These are phyloP conservation scores for Malthinus seriepunctatus DNA, from an alignment of 2,888 invertebrate genomes.

Conservation along the genomic window DNA sequence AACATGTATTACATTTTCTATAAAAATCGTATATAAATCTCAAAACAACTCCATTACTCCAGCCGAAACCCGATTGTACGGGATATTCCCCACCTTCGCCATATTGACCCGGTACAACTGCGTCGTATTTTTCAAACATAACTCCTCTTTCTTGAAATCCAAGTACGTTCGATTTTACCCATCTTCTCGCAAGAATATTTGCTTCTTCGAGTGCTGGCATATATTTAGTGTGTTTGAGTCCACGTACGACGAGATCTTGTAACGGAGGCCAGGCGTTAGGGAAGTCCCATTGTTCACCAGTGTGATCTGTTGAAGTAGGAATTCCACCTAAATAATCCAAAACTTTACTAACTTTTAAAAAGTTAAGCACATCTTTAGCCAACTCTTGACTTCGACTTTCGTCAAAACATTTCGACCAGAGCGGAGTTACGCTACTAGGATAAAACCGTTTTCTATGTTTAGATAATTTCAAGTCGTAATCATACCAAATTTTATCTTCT, in stretches of 20 bases:
- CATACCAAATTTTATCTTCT: slow-evolving; percentile 78
- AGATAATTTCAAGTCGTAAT: slow-evolving; percentile 66
- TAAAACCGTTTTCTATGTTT: slow-evolving; percentile 68
- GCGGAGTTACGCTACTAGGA: slow-evolving; percentile 72
- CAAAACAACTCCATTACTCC: slow-evolving; percentile 47
- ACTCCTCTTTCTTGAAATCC: slow-evolving; percentile 63
- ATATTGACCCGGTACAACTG: slow-evolving; percentile 63
- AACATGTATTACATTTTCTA: not conserved
- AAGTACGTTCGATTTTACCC: slow-evolving; percentile 68
- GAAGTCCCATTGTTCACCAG: slow-evolving; percentile 79
- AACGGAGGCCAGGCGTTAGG: slow-evolving; percentile 88
- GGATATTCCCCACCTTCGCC: slow-evolving; percentile 78
- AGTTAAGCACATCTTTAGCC: slow-evolving; percentile 59
- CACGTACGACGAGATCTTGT: slow-evolving; percentile 73
- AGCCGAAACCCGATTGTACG: slow-evolving; percentile 49
- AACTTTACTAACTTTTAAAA: slow-evolving; percentile 56
- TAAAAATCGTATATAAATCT: slow-evolving; percentile 61
- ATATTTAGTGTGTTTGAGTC: slow-evolving; percentile 63
- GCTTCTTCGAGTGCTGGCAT: slow-evolving; percentile 63
- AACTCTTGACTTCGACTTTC: slow-evolving; percentile 41
- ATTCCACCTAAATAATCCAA: slow-evolving; percentile 68
- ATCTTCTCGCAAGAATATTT: slow-evolving; percentile 66
- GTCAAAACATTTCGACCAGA: slow-evolving; percentile 64
- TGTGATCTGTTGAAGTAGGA: slow-evolving; percentile 66
- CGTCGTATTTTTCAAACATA: slow-evolving; percentile 79